phyloP scores from a whole-genome alignment of 2,888 invertebrate species.

The Lithodes maja region DNA sequence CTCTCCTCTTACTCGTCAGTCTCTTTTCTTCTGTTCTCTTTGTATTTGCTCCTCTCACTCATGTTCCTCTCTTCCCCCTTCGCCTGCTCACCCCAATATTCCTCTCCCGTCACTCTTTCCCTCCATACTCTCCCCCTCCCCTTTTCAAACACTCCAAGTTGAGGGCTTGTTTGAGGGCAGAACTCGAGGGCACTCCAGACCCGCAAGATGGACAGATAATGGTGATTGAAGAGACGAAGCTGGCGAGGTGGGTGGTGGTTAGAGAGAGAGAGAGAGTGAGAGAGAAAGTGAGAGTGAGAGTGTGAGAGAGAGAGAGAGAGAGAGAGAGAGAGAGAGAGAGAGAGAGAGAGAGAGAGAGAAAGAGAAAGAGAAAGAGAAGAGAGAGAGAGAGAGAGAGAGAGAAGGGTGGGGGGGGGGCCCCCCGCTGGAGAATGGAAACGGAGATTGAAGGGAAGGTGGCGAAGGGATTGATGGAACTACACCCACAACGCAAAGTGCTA shows the following conservation, averaged over 20 bases:
- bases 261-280: background rate
- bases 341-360: background rate
- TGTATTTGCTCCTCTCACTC: background rate
- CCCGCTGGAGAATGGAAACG: no score
- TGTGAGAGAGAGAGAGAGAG: background rate
- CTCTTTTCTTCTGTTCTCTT: background rate
- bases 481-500: no score
- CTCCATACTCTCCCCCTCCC: slow-evolving; percentile 18
- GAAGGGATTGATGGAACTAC: no score
- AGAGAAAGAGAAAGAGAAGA: background rate
- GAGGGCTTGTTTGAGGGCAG: slow-evolving; percentile 58
- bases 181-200: slow-evolving; percentile 43
- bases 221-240: slow-evolving; percentile 50
- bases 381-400: no score
- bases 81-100: no score
- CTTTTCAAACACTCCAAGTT: slow-evolving; percentile 53
- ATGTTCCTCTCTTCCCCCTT: background rate
- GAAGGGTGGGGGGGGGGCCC: no score
- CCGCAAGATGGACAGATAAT: slow-evolving; percentile 63
- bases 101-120: background rate
- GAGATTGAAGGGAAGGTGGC: no score
- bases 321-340: background rate
- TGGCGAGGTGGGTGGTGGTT: slow-evolving; percentile 33
- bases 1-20: background rate
- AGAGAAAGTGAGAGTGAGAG: background rate